A percentile compares a stretch with the other conserved stretches of the same genome.
Evolutionary conservation across 2,113 vertebrate genomes (phyloP).

Genomic region (Mugil cephalus): DNA sequence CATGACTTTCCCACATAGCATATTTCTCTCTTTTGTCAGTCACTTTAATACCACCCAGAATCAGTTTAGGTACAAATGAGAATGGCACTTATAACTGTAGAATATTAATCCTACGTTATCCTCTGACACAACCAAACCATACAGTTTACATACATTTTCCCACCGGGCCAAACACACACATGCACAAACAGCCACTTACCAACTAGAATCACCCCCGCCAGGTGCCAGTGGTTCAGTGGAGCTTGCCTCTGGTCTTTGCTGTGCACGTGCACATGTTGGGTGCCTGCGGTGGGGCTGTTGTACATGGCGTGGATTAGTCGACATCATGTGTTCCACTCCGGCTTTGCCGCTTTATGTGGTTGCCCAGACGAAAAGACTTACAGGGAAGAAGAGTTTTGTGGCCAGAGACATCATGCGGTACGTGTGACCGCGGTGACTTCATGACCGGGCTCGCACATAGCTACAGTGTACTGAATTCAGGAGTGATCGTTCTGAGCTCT

Average conservation of each 20-base stretch:
- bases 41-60: background rate
- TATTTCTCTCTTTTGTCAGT: constrained; percentile 1
- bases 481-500: background rate
- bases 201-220: constrained; percentile 2
- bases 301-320: constrained; percentile 63
- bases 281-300: constrained; percentile 62
- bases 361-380: constrained; percentile 62
- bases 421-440: constrained; percentile 25
- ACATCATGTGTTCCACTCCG: constrained; percentile 69
- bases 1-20: background rate
- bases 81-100: background rate
- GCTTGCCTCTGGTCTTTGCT: constrained; percentile 31
- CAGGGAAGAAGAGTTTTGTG: constrained; percentile 59
- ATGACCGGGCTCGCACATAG: constrained; percentile 13
- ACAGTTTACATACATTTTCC: constrained; percentile 5
- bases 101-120: background rate
- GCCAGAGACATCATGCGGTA: constrained; percentile 44
- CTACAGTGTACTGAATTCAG: background rate
- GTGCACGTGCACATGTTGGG: constrained; percentile 46
- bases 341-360: constrained; percentile 62
- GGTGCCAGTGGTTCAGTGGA: constrained; percentile 50
- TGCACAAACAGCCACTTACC: constrained; percentile 18
- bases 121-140: constrained; percentile 3
- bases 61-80: background rate
- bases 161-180: constrained; percentile 29